phyloP scores from a whole-genome alignment of 2,888 invertebrate species.

The Eupithecia exiguata region DNA sequence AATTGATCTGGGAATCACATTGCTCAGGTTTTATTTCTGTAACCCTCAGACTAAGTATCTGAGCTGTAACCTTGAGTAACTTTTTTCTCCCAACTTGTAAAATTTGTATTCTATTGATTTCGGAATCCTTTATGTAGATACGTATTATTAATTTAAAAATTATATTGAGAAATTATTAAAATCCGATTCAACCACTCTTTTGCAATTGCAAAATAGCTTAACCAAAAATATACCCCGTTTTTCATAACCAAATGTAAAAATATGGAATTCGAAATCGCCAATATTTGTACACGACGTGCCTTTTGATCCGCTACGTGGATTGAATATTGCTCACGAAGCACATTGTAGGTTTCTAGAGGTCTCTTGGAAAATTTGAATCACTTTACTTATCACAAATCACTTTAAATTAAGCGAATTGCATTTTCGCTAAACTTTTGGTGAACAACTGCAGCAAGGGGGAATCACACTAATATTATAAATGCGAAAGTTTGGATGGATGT shows the following conservation, averaged over 20 bases:
- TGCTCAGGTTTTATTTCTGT: background rate
- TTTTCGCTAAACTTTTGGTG: background rate
- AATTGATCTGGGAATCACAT: background rate
- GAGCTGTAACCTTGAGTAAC: too few species aligned
- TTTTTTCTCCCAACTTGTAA: too few species aligned
- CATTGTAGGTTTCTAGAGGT: slow-evolving; percentile 10
- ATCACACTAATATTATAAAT: background rate
- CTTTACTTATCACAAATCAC: too few species aligned
- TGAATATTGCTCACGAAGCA: background rate
- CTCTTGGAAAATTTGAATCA: background rate
- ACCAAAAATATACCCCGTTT: background rate
- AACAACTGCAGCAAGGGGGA: background rate
- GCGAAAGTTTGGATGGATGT: too few species aligned
- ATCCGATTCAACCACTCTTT: background rate
- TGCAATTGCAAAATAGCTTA: background rate
- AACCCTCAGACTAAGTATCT: too few species aligned
- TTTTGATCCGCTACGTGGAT: slow-evolving; percentile 8
- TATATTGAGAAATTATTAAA: background rate
- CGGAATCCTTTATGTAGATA: too few species aligned
- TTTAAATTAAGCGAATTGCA: background rate
- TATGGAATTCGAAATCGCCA: slow-evolving; percentile 16
- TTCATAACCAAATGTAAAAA: background rate
- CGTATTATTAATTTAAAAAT: background rate
- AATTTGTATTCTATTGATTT: too few species aligned
- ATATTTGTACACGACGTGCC: slow-evolving; percentile 12